Base-by-base conservation (phyloP, 2,888 invertebrate genomes). In the Eustalomyia histrio region DNA sequence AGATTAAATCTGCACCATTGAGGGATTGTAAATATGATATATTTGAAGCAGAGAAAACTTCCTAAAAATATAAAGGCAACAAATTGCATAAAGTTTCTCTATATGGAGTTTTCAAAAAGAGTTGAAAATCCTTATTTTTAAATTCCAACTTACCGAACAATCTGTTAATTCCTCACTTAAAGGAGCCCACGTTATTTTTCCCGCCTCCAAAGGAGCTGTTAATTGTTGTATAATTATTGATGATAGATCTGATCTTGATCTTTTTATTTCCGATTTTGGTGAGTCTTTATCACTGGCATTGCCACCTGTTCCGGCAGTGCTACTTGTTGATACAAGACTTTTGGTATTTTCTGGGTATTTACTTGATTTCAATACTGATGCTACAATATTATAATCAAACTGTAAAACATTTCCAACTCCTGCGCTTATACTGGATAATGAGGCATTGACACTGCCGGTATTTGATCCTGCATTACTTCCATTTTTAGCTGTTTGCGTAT, bases 1-100 rank as follows among this genome's bases (percentile, higher is more conserved):
- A 92, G 73, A 98, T 91, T 12, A 94, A 94, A 85, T 96, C 94
- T 33, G 96, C 96, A 0, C 96, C 97, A 85, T 96, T 93, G 80
- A 97, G 92, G 84, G 94, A 94, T 91, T 96, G 95, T 69, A 98
- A 92, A 84, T 94, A 93, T 43, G 94, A 93, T 3, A 95, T 92
- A 88, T 97, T 97, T 68, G 95, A 95, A 76, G 94, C 93, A 74
- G 95, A 92, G 86, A 97, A 94, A 90, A 96, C 93, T 88, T 94
- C 94, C 96, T 96, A 89, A 50, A 29, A 91, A 90, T 84, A 63
- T 39, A 53, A 53, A 21, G 47, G 3, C 6, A 47, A n/a, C 14
- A n/a, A 47, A 47, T 10, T 3, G 39, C 39, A 39, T 12, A 39
- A 1, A 12, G 9, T 39, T 39, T 39, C 12, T 39, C 1, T 8